Percentiles rank a stretch among this genome's conserved stretches.
phyloP scores from a whole-genome alignment of 1,140 invertebrate species.

The Halesus radiatus region DNA sequence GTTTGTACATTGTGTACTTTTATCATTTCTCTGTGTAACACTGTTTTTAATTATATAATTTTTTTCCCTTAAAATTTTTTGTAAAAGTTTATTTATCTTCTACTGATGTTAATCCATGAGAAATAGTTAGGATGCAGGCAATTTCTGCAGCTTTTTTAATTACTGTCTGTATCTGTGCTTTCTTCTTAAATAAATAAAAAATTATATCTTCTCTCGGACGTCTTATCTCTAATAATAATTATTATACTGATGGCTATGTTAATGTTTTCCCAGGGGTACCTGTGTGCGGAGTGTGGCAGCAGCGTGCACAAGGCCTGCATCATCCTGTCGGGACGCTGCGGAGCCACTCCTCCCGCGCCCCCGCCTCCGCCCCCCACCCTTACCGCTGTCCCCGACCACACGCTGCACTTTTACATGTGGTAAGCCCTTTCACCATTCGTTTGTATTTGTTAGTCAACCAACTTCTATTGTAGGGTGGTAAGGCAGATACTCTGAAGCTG shows the following conservation, averaged over 20 bases:
- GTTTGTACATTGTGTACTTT: no score
- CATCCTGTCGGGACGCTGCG: constrained; percentile 79
- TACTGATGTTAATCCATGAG: no score
- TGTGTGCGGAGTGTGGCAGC: constrained; percentile 80
- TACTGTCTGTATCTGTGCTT: no score
- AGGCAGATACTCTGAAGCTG: no score
- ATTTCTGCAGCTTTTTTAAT: no score
- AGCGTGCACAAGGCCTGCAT: constrained; percentile 86
- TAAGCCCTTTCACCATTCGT: constrained; percentile 39
- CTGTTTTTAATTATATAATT: no score
- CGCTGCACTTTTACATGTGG: constrained; percentile 73
- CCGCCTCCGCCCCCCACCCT: constrained; percentile 68
- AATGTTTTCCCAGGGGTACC: constrained; percentile 76
- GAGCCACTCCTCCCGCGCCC: constrained; percentile 69
- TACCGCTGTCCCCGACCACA: constrained; percentile 68
- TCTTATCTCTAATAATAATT: not conserved
- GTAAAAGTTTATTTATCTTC: no score
- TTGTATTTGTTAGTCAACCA: not conserved
- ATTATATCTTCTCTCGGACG: not conserved
- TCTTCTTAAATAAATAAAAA: no score
- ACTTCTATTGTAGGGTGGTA: no score
- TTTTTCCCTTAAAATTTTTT: no score
- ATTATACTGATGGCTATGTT: not conserved
- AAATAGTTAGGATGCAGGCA: no score
- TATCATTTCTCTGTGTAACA: no score